Conservation (phyloP, 2,797 vertebrate species). For the Simalia tracyae region DNA sequence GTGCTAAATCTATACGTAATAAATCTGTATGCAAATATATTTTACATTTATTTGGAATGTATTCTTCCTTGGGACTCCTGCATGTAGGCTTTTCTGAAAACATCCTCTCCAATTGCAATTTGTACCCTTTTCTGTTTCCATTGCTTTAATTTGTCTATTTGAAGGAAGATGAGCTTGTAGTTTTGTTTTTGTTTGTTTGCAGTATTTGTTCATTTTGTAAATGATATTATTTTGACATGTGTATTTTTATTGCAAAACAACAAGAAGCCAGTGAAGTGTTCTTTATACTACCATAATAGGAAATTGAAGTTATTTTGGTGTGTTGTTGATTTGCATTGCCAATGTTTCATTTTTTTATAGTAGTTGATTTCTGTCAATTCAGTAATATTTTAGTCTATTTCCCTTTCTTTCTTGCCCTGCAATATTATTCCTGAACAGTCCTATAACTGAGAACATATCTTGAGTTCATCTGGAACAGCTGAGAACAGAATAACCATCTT, state of each 20-base stretch:
- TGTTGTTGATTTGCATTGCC: not conserved
- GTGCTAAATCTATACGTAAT: slow-evolving; percentile 53
- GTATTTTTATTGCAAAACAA: not conserved
- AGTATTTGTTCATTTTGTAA: not conserved
- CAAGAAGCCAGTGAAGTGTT: not conserved
- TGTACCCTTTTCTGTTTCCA: not conserved
- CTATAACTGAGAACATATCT: not conserved
- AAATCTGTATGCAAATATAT: slow-evolving; percentile 40
- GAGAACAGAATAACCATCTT: not conserved
- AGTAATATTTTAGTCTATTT: not conserved
- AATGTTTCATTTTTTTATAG: not conserved
- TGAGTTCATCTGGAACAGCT: not conserved
- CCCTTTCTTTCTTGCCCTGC: not conserved
- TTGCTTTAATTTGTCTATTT: not conserved
- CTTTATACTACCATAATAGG: not conserved
- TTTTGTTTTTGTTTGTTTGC: not conserved
- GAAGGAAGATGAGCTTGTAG: not conserved
- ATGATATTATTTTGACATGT: not conserved
- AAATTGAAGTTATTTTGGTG: not conserved
- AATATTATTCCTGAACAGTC: not conserved
- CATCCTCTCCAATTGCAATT: not conserved
- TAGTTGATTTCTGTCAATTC: not conserved
- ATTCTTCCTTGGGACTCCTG: slow-evolving; percentile 24
- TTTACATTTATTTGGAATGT: slow-evolving; percentile 19
- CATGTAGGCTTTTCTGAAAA: not conserved